Base-by-base conservation (phyloP, 1,140 invertebrate species). In the Scaptomyza pallida region DNA sequence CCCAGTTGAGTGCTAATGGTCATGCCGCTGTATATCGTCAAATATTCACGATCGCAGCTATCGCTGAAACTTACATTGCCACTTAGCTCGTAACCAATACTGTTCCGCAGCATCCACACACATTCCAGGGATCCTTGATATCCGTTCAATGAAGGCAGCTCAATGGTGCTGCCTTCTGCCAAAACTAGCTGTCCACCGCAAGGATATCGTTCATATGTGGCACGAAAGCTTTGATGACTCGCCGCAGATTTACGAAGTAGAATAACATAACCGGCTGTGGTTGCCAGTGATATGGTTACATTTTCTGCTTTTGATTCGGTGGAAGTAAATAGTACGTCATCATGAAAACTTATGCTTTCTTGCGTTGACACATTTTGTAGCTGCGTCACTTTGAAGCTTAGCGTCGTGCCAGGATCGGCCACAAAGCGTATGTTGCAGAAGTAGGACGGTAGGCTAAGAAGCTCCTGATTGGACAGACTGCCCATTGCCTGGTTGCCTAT, bases 1-100 rank as follows among this genome's bases (percentile, higher is more conserved):
- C 4, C n/a, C n/a, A 63, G 23, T 23, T n/a, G 10, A n/a, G 33
- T 37, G 10, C 67, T 68, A 2, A n/a, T n/a, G n/a, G 0, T 5
- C 3, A 0, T 1, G 4, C 0, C 6, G 0, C 33, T 43, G 12
- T 1, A 45, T 8, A 85, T 41, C 2, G 44, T 63, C 2, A 82
- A 8, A 23, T 75, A 90, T 48, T 91, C 89, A 9, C 69, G 63
- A 2, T 82, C 74, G 40, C 89, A 91, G n/a, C 73, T 73, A 5
- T 89, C 75, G 13, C 30, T 73, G 0, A 91, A 64, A 12, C 41
- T 86, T 0, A 73, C 13, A 44, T 75, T 85, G 4, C 76, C 81
- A 2, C 44, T 26, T 3, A 90, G 13, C 5, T 50, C 12, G 19
- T 77, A 89, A n/a, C 33, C 56, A 2, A 4, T 0, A 1, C 16